Evolutionary conservation across 2,113 vertebrate species (phyloP).

Genomic region (Arizona elegans): DNA sequence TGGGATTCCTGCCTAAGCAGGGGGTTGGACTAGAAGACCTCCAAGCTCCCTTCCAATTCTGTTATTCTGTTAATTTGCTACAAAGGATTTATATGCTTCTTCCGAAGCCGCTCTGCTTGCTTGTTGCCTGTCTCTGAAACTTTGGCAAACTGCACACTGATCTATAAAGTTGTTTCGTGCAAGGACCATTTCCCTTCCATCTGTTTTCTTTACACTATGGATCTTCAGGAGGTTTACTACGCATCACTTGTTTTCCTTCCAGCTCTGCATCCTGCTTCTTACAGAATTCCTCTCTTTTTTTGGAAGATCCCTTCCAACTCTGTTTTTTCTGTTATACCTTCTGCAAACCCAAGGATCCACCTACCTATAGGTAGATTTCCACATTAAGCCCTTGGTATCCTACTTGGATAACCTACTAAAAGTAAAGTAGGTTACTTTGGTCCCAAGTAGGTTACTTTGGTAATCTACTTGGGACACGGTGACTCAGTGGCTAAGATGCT

Average conservation of each 20-base stretch:
- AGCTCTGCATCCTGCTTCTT: neutral
- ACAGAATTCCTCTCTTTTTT: neutral
- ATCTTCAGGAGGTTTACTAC: neutral
- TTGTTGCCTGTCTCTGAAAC: conserved; percentile 13
- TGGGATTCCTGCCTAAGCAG: too few species aligned
- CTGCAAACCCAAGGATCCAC: neutral
- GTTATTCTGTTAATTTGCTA: neutral
- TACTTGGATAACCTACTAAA: too few species aligned
- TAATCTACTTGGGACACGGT: too few species aligned
- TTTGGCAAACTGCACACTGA: conserved; percentile 9
- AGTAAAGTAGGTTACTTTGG: too few species aligned
- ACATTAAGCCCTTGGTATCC: neutral
- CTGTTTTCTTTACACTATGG: conserved; percentile 18
- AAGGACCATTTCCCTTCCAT: conserved; percentile 18
- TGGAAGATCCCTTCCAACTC: neutral
- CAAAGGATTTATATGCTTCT: neutral
- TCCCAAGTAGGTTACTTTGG: too few species aligned
- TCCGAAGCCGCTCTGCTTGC: conserved; percentile 12
- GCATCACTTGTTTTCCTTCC: neutral
- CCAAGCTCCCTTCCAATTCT: too few species aligned
- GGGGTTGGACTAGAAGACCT: too few species aligned
- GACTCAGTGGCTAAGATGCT: too few species aligned
- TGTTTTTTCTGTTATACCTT: neutral
- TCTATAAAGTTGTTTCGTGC: neutral
- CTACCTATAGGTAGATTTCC: neutral